Base-by-base conservation (phyloP, 2,797 vertebrate genomes). In the Paratrypauchen microcephalus region DNA sequence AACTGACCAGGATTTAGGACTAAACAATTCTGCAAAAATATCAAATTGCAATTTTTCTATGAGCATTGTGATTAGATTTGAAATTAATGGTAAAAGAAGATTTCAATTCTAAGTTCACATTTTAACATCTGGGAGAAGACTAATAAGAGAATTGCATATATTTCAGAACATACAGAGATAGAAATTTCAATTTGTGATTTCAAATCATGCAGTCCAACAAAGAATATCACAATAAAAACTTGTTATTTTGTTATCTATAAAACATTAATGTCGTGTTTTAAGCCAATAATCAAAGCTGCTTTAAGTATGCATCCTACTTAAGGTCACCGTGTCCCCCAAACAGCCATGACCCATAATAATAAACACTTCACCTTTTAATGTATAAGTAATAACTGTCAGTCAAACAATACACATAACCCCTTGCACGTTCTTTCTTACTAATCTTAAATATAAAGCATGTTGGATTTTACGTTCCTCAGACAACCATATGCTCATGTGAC, bases 391-490 rank as follows among this genome's bases (percentile, higher is more conserved):
- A 45, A 45, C 41, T 41, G 39, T 39, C 36, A 39, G 36, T 41
- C 39, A 41, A 26, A 16, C 9, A 18, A 21, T 23, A 23, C 19
- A 23, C 18, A 13, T 45, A 8, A 63, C 30, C 3, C 59, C 39
- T 24, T 41, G 47, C 6, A 23, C 1, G 12, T 28, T 9, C 18
- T 15, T 64, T 95, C 48, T 36, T n/a, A 54, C 50, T 28, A 66
- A 95, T 86, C 64, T 84, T 80, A 90, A 67, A 78, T 80, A 65
- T 88, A 15, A 77, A 76, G 75, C 52, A 54, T 52, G 30, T 6
- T 12, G 54, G 21, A 55, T 23, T 65, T 65, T 57, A 41, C 57
- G 65, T 55, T 74, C 36, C 23, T 32, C 36, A 69, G 23, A 70
- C 18, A 48, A 72, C 54, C 67, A 58, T 57, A 21, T 23, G 59